Percentiles rank a stretch among this genome's conserved stretches.
Evolutionary conservation across 1,140 invertebrate species (phyloP).

Genomic region (Andricus grossulariae): DNA sequence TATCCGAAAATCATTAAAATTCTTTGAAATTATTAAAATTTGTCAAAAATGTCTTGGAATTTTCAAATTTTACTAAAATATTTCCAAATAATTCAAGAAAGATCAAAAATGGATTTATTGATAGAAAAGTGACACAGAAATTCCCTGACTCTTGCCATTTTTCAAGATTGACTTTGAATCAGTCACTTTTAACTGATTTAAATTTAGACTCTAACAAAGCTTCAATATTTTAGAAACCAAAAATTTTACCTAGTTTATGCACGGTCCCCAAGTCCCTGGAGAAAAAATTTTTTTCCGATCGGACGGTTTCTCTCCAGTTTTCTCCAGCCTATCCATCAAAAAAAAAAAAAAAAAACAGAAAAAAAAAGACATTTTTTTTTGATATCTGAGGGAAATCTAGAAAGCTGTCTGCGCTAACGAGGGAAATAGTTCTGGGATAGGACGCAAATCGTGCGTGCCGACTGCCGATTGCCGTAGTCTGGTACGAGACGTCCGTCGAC

Average conservation of each 20-base stretch:
- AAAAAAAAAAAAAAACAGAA: background rate
- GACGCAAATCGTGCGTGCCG: slow-evolving; percentile 28
- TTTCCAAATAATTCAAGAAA: too few species aligned
- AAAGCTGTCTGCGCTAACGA: slow-evolving; percentile 24
- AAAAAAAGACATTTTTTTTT: background rate
- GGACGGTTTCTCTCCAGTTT: background rate
- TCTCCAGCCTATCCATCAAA: background rate
- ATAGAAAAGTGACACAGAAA: too few species aligned
- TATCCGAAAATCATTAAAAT: too few species aligned
- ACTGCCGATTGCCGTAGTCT: background rate
- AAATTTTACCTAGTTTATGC: background rate
- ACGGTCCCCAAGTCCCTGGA: background rate
- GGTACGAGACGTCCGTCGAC: slow-evolving; percentile 21
- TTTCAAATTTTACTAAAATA: too few species aligned
- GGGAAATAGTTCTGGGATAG: background rate
- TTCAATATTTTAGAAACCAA: too few species aligned
- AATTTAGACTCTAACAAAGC: too few species aligned
- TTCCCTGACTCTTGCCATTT: too few species aligned
- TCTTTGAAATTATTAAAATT: too few species aligned
- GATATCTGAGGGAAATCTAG: slow-evolving; percentile 27
- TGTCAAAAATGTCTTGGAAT: too few species aligned
- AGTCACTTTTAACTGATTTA: too few species aligned
- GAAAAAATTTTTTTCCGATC: background rate
- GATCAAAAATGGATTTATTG: too few species aligned
- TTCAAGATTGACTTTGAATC: too few species aligned